Base-by-base conservation (phyloP, 1,140 invertebrate species). In the Leptinotarsa undecemlineata region DNA sequence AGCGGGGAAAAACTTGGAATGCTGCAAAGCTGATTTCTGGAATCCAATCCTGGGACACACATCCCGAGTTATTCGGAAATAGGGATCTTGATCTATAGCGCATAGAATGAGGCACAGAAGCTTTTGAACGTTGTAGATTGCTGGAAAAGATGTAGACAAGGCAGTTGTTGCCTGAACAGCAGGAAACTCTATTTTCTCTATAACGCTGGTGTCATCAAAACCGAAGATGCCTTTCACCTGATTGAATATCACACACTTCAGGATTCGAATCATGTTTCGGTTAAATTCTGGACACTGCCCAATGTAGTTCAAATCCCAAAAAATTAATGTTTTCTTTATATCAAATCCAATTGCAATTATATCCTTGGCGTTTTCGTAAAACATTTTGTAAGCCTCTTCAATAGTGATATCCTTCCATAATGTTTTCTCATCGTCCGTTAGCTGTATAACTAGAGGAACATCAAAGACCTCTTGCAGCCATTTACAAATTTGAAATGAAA, bases 41-140 rank as follows among this genome's bases (percentile, higher is more conserved):
- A 90, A 92, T 93, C 94, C 94, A 14, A 99, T 86, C 73, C 91
- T 91, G 1, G 97, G 97, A 0, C 97, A 95, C 20, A 99, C 96
- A 87, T 99, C 98, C 74, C 98, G 89, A 0, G 96, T 97, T 97
- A 99, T 98, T 72, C 98, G 90, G 86, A 99, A 99, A 86, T 99
- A 99, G 0, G 98, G 98, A 87, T 99, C 98, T 90, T 99, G 98
- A 90, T 99, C 98, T 81, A 99, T 99, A 42, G 97, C 98, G 87
- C 98, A 99, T 1, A 98, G 98, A 77, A 99, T 98, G 1, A 99
- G 87, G 83, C 96, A 98, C 5, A 93, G 94, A 70, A 96, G 88
- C 83, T 96, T 95, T 69, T 91, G 91, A 71, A 91, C 88, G 3
- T 89, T 92, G 85, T 99, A 99, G 78, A 99, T 96, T 71, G 94